Evolutionary conservation across 2,888 invertebrate genomes (phyloP), one percentile per base, ranked within the genome.

Genomic region (Rotaria sp.): DNA sequence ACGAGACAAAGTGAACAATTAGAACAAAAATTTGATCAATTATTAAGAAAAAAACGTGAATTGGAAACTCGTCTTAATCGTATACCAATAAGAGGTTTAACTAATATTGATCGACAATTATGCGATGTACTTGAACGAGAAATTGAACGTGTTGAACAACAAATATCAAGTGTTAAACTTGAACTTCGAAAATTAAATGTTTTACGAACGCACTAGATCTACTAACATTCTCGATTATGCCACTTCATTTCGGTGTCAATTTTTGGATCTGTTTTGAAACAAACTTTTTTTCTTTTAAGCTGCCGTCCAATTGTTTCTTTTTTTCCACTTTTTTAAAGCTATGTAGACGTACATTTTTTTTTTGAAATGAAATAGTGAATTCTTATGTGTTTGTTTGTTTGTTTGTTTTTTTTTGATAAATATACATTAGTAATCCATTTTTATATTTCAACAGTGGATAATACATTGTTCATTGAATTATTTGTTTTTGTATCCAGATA

Each of bases 21-120:
- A 45, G 80, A 80, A 80, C 41, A 80, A 45, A 41, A 80, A 80
- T 80, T 80, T 35, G 80, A 80, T 45, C 80, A 80, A 45, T 80
- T 80, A 80, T n/a, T 80, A n/a, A 80, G n/a, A 18, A 80, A 80
- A 45, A 80, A 80, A 80, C 80, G 80, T 80, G 80, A 80, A 15
- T 45, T 80, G n/a, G 80, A 80, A 80, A 13, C 80, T 21, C 80
- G 80, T n/a, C 45, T 80, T 15, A 41, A 80, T 80, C 80, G 80
- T 45, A 45, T 80, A 45, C 80, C 80, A 45, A 13, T 38, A 38
- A 45, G 80, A 45, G 45, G 45, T 45, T 45, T 80, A 80, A 80
- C 80, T 10, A 45, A 13, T 45, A 80, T 10, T 45, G 80, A 80
- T 80, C 24, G 35, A 45, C 80, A 80, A 80, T 45, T 80, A 80